Conservation (phyloP, 2,888 invertebrate genomes). For the Gastrophysa polygoni region DNA sequence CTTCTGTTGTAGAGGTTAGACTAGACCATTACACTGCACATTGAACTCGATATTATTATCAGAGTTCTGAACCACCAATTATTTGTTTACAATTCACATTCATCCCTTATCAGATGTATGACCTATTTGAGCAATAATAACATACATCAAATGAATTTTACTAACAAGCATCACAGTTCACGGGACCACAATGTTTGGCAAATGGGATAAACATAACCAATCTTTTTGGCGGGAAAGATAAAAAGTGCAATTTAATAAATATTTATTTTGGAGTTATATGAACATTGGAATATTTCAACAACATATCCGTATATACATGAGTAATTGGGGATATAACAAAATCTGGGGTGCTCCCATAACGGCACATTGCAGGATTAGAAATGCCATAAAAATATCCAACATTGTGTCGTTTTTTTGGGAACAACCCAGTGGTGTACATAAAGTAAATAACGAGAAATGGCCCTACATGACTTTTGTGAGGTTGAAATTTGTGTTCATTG, state of each 20-base stretch:
- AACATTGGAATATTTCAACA: constrained; percentile 21
- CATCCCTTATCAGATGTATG: constrained; percentile 29
- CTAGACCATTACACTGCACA: constrained; percentile 44
- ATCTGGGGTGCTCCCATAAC: constrained; percentile 22
- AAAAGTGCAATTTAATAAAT: constrained; percentile 14
- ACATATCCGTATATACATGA: constrained; percentile 15
- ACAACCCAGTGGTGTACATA: constrained; percentile 44
- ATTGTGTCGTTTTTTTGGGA: constrained; percentile 22
- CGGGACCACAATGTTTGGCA: constrained; percentile 12
- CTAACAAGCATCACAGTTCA: neutral
- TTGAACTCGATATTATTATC: constrained; percentile 40
- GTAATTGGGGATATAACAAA: constrained; percentile 15
- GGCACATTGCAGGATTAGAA: constrained; percentile 28
- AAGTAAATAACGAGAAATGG: constrained; percentile 52
- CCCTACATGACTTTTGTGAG: constrained; percentile 49
- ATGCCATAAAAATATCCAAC: constrained; percentile 9
- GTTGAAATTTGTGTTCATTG: constrained; percentile 34
- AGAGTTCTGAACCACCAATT: constrained; percentile 24
- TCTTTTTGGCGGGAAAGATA: constrained; percentile 21
- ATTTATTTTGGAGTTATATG: constrained; percentile 23
- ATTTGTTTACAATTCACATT: constrained; percentile 30
- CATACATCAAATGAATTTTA: constrained; percentile 18
- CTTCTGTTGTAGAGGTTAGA: constrained; percentile 29
- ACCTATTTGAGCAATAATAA: constrained; percentile 28
- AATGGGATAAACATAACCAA: constrained; percentile 21